A percentile compares a stretch with the other conserved stretches of the same genome.
Conservation (phyloP, 2,113 vertebrate genomes). For the Gymnogyps californianus region DNA sequence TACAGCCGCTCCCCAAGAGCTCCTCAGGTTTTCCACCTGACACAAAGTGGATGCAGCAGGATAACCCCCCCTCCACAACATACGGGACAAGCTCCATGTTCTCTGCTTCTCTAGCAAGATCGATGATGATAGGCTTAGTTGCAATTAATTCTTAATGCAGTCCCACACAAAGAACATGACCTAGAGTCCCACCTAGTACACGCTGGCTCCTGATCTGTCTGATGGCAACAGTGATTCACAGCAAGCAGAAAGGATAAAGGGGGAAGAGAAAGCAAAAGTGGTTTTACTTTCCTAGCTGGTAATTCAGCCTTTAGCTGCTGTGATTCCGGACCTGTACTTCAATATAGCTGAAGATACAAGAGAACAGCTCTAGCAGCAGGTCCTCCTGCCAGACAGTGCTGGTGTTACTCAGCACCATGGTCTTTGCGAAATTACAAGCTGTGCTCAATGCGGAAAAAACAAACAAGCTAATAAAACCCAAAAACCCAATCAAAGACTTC, state of each 20-base stretch:
- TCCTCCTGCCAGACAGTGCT: not conserved
- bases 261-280: not conserved
- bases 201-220: not conserved
- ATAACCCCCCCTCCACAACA: not conserved
- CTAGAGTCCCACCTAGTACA: not conserved
- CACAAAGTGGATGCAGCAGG: not conserved
- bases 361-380: not conserved
- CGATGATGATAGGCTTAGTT: not conserved
- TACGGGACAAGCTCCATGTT: not conserved
- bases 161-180: not conserved
- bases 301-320: not conserved
- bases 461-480: not conserved
- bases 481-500: not conserved
- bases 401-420: not conserved
- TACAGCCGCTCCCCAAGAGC: not conserved
- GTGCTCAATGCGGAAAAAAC: not conserved
- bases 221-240: not conserved
- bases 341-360: not conserved
- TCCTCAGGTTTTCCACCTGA: not conserved
- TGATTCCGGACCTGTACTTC: not conserved
- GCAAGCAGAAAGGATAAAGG: not conserved
- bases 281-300: not conserved
- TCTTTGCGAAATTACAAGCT: not conserved
- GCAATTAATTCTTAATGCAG: not conserved
- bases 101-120: not conserved